phyloP scores from a whole-genome alignment of 2,888 invertebrate genomes.

The Lasioglossum leucozonium region DNA sequence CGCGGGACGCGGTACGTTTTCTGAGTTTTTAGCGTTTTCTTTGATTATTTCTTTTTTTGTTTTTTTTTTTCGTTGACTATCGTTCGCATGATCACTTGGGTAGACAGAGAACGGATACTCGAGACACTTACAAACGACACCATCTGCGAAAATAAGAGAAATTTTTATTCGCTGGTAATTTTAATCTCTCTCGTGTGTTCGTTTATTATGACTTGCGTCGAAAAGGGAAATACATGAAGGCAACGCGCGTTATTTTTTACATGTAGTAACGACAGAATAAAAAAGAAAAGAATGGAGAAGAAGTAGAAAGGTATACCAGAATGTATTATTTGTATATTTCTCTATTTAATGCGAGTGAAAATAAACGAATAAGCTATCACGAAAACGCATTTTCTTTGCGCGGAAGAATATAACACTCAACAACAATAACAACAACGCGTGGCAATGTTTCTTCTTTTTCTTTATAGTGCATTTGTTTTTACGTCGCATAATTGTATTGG shows the following conservation, averaged over 20 bases:
- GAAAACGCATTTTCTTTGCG: constrained; percentile 20
- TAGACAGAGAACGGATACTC: constrained; percentile 50
- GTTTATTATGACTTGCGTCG: constrained; percentile 31
- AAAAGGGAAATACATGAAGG: constrained; percentile 32
- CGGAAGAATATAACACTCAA: neutral
- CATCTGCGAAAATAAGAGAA: constrained; percentile 38
- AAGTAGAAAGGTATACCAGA: neutral
- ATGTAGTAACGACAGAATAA: neutral
- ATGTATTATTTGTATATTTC: constrained; percentile 26
- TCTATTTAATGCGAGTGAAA: constrained; percentile 23
- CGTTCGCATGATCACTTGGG: constrained; percentile 53
- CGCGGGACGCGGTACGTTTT: constrained; percentile 52
- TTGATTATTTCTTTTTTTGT: neutral
- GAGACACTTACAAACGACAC: constrained; percentile 35
- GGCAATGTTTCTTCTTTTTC: constrained; percentile 6
- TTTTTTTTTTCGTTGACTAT: constrained; percentile 43
- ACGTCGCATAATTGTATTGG: constrained; percentile 18
- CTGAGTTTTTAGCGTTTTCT: constrained; percentile 31
- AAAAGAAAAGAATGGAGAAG: neutral
- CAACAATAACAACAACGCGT: neutral
- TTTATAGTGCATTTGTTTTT: constrained; percentile 17
- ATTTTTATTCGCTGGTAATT: constrained; percentile 56
- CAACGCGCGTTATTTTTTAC: constrained; percentile 47
- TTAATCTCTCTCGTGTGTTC: constrained; percentile 13
- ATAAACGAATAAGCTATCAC: constrained; percentile 25